These are phyloP conservation scores for Drosophila meridiana DNA, from an alignment of 2,888 invertebrate species.

Conservation along the genomic window DNA sequence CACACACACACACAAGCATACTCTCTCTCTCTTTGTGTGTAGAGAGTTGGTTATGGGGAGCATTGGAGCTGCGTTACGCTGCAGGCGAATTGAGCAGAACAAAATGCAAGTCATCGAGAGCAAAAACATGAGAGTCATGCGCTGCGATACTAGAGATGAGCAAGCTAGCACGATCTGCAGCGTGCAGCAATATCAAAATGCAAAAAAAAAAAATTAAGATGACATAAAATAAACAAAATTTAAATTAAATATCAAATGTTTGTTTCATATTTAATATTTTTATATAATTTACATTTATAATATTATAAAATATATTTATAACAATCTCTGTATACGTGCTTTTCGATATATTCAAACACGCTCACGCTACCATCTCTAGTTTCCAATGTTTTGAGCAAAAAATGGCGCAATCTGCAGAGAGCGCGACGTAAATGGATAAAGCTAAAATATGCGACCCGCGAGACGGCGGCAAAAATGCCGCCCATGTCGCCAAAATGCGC, in stretches of 20 bases:
- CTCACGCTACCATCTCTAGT: constrained; percentile 37
- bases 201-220: neutral
- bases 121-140: constrained; percentile 68
- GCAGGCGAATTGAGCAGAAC: constrained; percentile 71
- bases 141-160: constrained; percentile 38
- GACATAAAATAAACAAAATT: neutral
- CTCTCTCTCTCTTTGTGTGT: constrained; percentile 20
- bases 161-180: constrained; percentile 10
- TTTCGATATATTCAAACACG: constrained; percentile 1
- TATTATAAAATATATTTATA: neutral
- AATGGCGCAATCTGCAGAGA: constrained; percentile 75
- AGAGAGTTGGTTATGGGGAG: constrained; percentile 56
- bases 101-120: constrained; percentile 80
- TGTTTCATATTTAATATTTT: neutral
- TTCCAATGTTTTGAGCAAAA: constrained; percentile 48
- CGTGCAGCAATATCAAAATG: neutral
- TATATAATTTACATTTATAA: neutral
- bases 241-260: neutral
- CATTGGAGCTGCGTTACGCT: constrained; percentile 69
- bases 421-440: constrained; percentile 65
- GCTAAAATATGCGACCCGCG: constrained; percentile 71
- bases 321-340: no score
- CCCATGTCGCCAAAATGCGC: constrained; percentile 79
- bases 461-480: constrained; percentile 74
- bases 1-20: no score